Percentiles rank a stretch among this genome's conserved stretches.
These are phyloP conservation scores for Oscheius sp. DNA, from an alignment of 2,888 invertebrate genomes.

Conservation along the genomic window DNA sequence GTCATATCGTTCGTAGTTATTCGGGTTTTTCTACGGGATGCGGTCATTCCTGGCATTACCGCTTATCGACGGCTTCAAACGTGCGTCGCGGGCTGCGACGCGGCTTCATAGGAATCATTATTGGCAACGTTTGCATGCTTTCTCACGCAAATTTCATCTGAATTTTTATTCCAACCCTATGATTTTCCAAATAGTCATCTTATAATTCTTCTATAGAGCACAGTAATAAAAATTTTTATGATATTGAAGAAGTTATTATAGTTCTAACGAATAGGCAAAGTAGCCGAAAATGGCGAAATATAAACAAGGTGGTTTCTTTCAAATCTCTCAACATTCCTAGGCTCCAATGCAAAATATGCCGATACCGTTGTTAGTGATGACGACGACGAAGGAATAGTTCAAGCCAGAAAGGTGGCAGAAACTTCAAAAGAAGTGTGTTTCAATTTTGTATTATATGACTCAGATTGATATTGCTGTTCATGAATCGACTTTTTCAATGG, in stretches of 20 bases:
- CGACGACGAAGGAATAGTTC: constrained; percentile 38
- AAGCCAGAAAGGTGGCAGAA: constrained; percentile 49
- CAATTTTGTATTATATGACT: background rate
- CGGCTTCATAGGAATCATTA: constrained; percentile 17
- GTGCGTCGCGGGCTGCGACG: constrained; percentile 20
- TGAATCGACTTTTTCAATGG: constrained; percentile 55
- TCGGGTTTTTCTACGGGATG: background rate
- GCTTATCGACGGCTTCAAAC: constrained; percentile 27
- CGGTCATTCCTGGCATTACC: background rate
- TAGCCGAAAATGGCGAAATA: constrained; percentile 48
- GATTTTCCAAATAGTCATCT: background rate
- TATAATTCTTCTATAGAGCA: background rate
- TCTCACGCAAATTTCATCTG: constrained; percentile 14
- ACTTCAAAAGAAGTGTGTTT: constrained; percentile 51
- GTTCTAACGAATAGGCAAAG: background rate
- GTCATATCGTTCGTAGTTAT: background rate
- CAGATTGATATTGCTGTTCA: constrained; percentile 53
- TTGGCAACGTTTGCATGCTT: constrained; percentile 23
- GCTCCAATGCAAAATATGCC: constrained; percentile 59
- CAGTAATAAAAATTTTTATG: background rate
- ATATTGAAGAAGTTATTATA: background rate
- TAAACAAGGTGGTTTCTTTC: constrained; percentile 46
- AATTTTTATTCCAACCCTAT: constrained; percentile 7
- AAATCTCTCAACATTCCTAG: constrained; percentile 29
- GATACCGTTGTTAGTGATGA: constrained; percentile 54